phyloP scores from a whole-genome alignment of 2,888 invertebrate genomes.

The Didymodactylos carnosus region DNA sequence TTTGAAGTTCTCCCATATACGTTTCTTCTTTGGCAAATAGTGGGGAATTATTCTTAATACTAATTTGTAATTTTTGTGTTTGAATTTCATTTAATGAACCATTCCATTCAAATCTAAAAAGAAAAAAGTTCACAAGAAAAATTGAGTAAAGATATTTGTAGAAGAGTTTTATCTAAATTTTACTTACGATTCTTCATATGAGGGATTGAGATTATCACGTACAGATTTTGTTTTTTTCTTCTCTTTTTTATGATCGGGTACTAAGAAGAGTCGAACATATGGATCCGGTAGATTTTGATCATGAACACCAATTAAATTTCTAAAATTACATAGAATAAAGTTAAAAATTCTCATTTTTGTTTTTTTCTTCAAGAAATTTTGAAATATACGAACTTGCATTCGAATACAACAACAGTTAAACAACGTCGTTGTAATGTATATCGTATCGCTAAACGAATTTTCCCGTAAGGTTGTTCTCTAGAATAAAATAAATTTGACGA shows the following conservation, averaged over 20 bases:
- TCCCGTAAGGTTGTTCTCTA: neutral
- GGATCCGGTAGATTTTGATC: conserved; percentile 5
- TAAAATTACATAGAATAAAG: neutral
- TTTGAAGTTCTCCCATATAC: conserved; percentile 5
- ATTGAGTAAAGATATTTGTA: too few relatives aligned
- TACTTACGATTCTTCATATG: conserved; percentile 1
- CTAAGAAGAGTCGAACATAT: neutral
- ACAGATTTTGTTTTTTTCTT: conserved; percentile 1
- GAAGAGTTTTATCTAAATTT: neutral
- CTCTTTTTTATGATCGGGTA: conserved; percentile 9
- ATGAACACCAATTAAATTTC: conserved; percentile 8
- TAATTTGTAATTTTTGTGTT: neutral
- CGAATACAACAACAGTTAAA: neutral
- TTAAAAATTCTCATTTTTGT: neutral
- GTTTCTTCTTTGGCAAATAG: conserved; percentile 3
- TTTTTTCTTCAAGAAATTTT: neutral
- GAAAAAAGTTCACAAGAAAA: neutral
- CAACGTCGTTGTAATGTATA: neutral
- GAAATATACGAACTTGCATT: conserved; percentile 4
- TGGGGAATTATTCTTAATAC: conserved; percentile 8
- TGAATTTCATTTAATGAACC: neutral
- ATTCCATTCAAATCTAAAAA: conserved; percentile 6
- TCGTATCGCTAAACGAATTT: neutral
- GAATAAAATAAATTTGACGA: neutral
- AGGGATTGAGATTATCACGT: conserved; percentile 1